A percentile compares a stretch with the other conserved stretches of the same genome.
Conservation (phyloP, 1,140 invertebrate species). For the Drosophila murphyi region DNA sequence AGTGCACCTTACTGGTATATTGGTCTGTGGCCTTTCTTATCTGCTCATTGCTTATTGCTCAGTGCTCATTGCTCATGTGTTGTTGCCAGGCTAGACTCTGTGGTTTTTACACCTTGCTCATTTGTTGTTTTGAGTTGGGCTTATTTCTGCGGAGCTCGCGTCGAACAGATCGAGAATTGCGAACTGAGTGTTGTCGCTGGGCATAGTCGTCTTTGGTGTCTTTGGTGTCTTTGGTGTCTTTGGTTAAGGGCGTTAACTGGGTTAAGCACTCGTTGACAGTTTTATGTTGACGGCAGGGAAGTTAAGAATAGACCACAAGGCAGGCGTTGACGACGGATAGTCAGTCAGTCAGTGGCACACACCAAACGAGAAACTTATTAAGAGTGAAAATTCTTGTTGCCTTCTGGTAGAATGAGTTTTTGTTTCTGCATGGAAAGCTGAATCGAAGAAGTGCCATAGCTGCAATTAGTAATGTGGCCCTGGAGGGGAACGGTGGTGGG, state of each 20-base stretch:
- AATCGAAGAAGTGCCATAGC: conserved; percentile 39
- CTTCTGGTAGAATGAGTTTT: conserved; percentile 57
- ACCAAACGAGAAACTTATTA: conserved; percentile 78
- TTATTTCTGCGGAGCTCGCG: conserved; percentile 37
- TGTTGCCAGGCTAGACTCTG: conserved; percentile 26
- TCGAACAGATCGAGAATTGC: conserved; percentile 54
- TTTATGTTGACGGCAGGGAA: conserved; percentile 62
- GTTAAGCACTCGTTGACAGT: conserved; percentile 80
- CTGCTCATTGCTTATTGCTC: conserved; percentile 14
- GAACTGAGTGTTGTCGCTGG: background rate
- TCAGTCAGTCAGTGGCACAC: conserved; percentile 79
- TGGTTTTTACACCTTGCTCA: conserved; percentile 74
- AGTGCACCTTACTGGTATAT: conserved; percentile 46
- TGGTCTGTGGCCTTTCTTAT: conserved; percentile 55
- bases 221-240: conserved; percentile 34
- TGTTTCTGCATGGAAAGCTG: conserved; percentile 64
- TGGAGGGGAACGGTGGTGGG: background rate
- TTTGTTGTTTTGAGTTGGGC: conserved; percentile 44
- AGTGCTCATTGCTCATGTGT: conserved; percentile 26
- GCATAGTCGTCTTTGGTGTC: background rate
- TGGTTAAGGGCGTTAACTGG: conserved; percentile 76
- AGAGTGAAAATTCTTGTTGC: conserved; percentile 75
- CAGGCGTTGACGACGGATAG: conserved; percentile 61
- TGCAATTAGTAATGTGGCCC: conserved; percentile 64
- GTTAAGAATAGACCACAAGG: conserved; percentile 42